These are phyloP conservation scores for Melanargia galathea DNA, from an alignment of 2,888 invertebrate species.

Conservation along the genomic window DNA sequence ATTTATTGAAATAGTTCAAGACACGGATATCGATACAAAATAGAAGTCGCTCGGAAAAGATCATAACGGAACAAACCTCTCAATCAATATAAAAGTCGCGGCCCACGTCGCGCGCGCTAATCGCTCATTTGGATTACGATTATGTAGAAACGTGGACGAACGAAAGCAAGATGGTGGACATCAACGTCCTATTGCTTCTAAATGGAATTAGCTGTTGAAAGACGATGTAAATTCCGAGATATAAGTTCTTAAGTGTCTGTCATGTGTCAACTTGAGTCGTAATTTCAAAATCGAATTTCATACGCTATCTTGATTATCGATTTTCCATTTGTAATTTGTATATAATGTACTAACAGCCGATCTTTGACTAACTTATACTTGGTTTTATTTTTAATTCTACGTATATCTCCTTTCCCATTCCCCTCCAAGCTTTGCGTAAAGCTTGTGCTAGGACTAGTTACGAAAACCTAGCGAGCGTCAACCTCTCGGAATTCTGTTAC, in stretches of 20 bases:
- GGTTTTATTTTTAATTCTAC: neutral
- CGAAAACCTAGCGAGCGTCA: too few species aligned
- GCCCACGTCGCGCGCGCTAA: slow-evolving; percentile 69
- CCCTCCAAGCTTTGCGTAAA: too few species aligned
- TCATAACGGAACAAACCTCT: slow-evolving; percentile 20
- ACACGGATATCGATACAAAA: neutral
- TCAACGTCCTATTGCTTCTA: slow-evolving; percentile 70
- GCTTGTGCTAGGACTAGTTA: too few species aligned
- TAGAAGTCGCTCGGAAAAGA: slow-evolving; percentile 4
- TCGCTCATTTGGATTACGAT: slow-evolving; percentile 76
- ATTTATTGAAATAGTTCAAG: too few species aligned
- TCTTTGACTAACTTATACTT: neutral
- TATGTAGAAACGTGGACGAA: slow-evolving; percentile 68
- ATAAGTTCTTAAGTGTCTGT: slow-evolving; percentile 16
- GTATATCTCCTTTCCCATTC: too few species aligned
- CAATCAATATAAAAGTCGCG: slow-evolving; percentile 58
- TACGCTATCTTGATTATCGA: slow-evolving; percentile 21
- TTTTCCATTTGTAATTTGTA: slow-evolving; percentile 6
- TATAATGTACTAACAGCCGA: neutral
- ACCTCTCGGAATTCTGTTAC: too few species aligned
- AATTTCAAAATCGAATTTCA: slow-evolving; percentile 21
- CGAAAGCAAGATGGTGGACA: slow-evolving; percentile 64
- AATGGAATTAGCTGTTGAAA: slow-evolving; percentile 65
- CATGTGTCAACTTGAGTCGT: slow-evolving; percentile 25
- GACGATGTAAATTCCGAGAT: slow-evolving; percentile 41